Evolutionary conservation across 2,113 vertebrate species (phyloP).

Genomic region (Synchiropus splendidus): DNA sequence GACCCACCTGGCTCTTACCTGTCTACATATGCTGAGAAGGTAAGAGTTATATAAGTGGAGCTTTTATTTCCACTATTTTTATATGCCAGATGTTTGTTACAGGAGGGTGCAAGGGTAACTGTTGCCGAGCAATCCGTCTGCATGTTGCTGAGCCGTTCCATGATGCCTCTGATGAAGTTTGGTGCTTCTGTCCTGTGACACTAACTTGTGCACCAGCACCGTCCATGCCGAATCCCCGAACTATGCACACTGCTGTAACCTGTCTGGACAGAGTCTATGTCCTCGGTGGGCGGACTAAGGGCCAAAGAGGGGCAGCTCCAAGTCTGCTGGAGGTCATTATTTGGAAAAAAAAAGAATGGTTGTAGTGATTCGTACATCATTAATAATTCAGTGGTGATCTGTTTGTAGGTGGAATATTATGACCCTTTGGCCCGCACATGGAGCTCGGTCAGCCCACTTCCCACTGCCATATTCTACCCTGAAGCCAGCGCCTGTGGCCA

Average conservation of each 20-base stretch:
- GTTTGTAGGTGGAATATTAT: conserved; percentile 77
- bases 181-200: conserved; percentile 87
- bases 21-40: conserved; percentile 84
- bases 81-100: conserved; percentile 76
- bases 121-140: conserved; percentile 79
- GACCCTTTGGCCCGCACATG: conserved; percentile 79
- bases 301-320: conserved; percentile 66
- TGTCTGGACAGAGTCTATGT: conserved; percentile 82
- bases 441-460: conserved; percentile 78
- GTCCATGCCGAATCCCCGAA: conserved; percentile 82
- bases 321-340: conserved; percentile 71
- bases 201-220: conserved; percentile 73
- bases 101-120: conserved; percentile 85
- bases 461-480: conserved; percentile 87
- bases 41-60: conserved; percentile 5
- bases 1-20: conserved; percentile 87
- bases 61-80: background rate
- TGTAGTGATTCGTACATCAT: no score
- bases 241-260: conserved; percentile 85
- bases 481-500: conserved; percentile 84
- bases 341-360: no score
- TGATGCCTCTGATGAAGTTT: conserved; percentile 84
- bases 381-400: background rate
- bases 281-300: conserved; percentile 84
- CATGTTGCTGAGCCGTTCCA: conserved; percentile 84